A percentile compares a stretch with the other conserved stretches of the same genome.
phyloP scores from a whole-genome alignment of 2,113 vertebrate species.

The Nibea coibor region DNA sequence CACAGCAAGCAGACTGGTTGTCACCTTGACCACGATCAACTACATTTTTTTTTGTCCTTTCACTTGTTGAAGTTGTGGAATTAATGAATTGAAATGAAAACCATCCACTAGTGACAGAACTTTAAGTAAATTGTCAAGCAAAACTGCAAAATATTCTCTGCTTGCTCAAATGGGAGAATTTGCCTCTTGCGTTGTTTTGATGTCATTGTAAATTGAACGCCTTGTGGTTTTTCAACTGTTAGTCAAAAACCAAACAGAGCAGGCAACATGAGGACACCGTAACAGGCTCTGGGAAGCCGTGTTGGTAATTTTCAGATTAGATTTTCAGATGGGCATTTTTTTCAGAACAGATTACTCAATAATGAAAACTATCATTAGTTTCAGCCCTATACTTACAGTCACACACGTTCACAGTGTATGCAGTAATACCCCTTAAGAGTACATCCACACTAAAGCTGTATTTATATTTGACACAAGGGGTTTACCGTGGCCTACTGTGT shows the following conservation, averaged over 20 bases:
- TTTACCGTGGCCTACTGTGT: neutral
- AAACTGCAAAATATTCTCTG: neutral
- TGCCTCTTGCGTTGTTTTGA: no score
- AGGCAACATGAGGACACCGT: neutral
- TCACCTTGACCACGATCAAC: conserved; percentile 38
- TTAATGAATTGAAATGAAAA: neutral
- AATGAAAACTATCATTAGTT: conserved; percentile 25
- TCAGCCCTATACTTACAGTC: conserved; percentile 19
- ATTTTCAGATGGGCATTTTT: conserved; percentile 9
- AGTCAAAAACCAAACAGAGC: neutral
- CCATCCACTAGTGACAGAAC: neutral
- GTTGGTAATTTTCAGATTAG: conserved; percentile 37
- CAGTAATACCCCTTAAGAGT: neutral
- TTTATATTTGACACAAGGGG: conserved; percentile 3
- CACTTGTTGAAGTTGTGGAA: neutral
- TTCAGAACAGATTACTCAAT: conserved; percentile 19
- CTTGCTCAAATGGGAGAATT: neutral
- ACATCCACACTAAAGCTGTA: neutral
- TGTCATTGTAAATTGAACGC: neutral
- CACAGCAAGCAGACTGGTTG: neutral
- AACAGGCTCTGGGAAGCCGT: neutral
- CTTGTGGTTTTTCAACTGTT: neutral
- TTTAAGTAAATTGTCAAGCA: neutral
- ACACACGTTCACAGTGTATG: conserved; percentile 9
- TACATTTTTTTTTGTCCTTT: neutral